These are phyloP conservation scores for Agonopterix subpropinquella DNA, from an alignment of 2,888 invertebrate genomes.

Conservation along the genomic window DNA sequence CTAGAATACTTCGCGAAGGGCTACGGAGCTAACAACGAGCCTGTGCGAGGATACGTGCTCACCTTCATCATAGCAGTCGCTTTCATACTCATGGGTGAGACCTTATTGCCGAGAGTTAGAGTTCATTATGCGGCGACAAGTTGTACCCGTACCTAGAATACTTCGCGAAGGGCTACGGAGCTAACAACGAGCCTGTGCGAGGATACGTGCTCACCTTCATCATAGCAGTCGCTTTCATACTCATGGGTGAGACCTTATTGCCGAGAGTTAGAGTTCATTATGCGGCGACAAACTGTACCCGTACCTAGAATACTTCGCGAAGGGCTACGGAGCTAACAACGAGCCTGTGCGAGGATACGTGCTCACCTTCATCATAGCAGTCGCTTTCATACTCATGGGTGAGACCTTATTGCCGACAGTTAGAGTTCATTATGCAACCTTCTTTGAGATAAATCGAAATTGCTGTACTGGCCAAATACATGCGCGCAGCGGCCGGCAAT, in stretches of 20 bases:
- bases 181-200: conserved; percentile 88
- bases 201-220: conserved; percentile 95
- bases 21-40: conserved; percentile 88
- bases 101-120: too few species aligned
- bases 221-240: conserved; percentile 89
- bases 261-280: too few species aligned
- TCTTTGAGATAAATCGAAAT: too few species aligned
- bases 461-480: too few species aligned
- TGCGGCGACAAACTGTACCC: conserved; percentile 90
- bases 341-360: conserved; percentile 93
- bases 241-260: conserved; percentile 80
- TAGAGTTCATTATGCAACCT: too few species aligned
- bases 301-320: conserved; percentile 91
- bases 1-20: conserved; percentile 93
- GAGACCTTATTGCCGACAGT: conserved; percentile 15
- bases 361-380: conserved; percentile 92
- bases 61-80: conserved; percentile 92
- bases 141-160: conserved; percentile 93
- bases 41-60: conserved; percentile 92
- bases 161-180: conserved; percentile 92
- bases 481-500: too few species aligned
- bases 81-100: conserved; percentile 89
- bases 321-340: conserved; percentile 86
- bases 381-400: conserved; percentile 92
- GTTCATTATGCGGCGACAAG: conserved; percentile 75